These are phyloP conservation scores for Mesoligia furuncula DNA, from an alignment of 2,888 invertebrate genomes.

Conservation along the genomic window DNA sequence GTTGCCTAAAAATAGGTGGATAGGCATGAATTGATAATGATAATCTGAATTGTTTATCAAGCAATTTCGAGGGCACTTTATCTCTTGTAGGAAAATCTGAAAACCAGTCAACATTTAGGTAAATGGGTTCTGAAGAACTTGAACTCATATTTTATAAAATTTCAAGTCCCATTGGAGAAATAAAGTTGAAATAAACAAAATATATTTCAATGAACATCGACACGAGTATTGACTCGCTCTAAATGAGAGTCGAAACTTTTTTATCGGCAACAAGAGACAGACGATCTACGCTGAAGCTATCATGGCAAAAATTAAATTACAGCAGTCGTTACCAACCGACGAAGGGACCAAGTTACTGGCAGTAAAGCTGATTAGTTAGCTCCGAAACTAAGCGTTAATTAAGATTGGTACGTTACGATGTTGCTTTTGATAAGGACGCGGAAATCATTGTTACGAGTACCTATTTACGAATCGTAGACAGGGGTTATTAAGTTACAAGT, in stretches of 20 bases:
- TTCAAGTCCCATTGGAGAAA: neutral
- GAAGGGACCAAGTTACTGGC: constrained; percentile 75
- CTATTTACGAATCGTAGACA: constrained; percentile 16
- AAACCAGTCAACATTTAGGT: neutral
- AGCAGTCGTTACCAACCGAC: constrained; percentile 73
- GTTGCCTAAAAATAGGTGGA: constrained; percentile 39
- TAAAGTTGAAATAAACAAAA: constrained; percentile 9
- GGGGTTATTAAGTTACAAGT: constrained; percentile 23
- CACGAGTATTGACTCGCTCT: constrained; percentile 66
- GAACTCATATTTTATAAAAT: constrained; percentile 12
- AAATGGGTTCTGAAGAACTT: neutral
- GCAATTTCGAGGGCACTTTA: constrained; percentile 44
- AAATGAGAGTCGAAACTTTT: constrained; percentile 74
- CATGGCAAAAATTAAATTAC: constrained; percentile 82
- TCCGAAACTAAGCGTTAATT: constrained; percentile 85
- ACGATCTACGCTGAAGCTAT: constrained; percentile 72
- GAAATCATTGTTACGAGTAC: constrained; percentile 68
- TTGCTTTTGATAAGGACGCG: constrained; percentile 68
- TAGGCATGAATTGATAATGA: constrained; percentile 34
- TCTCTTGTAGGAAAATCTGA: constrained; percentile 20
- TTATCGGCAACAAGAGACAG: constrained; percentile 72
- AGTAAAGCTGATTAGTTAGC: constrained; percentile 84
- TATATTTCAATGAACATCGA: constrained; percentile 22
- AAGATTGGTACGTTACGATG: constrained; percentile 72
- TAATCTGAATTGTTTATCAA: constrained; percentile 47